Base-by-base conservation (phyloP, 2,888 invertebrate species). In the Dione juno region DNA sequence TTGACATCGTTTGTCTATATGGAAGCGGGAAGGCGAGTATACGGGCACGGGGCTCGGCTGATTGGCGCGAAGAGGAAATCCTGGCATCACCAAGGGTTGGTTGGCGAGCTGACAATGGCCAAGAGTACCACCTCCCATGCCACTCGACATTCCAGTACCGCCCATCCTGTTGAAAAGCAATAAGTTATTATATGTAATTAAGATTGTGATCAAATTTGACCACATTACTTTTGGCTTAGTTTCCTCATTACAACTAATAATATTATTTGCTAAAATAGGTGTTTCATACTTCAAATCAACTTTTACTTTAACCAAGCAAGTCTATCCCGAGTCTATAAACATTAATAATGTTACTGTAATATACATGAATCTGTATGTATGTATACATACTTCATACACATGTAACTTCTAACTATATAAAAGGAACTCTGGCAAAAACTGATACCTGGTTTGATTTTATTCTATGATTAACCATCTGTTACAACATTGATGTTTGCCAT, bases 1-100 rank as follows among this genome's bases (percentile, higher is more conserved):
- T 89, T 97, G 97, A 94, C 97, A 98, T 80, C 97, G 95, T 93
- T 98, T 98, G 94, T 98, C 97, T 94, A 98, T 97, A 94, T 97
- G 97, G 94, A 98, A 98, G 90, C 98, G 96, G 87, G 97, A 97
- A 87, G 97, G 97, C 82, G 97, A 97, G 94, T 97, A 97, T 21
- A 92, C 92, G 7, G 93, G 93, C 80, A 92, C 93, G 77, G 97
- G 97, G 87, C 97, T 97, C 82, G 97, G 97, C 88, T 97, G 97
- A 81, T 96, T 96, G 85, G 96, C 95, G 75, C 97, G 95, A 81
- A 97, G 94, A 63, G 97, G 97, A 93, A 97, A 97, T 83, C 97
- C 97, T 72, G 97, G 97, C 96, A 97, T 97, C 81, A 97, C 97
- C 88, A 97, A 94, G 68, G 97, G 96, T 86, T 96, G 95, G 85